Percentiles rank a stretch among this genome's conserved stretches.
These are phyloP conservation scores for Corella eumyota DNA, from an alignment of 23 tunicate genomes.

Conservation along the genomic window DNA sequence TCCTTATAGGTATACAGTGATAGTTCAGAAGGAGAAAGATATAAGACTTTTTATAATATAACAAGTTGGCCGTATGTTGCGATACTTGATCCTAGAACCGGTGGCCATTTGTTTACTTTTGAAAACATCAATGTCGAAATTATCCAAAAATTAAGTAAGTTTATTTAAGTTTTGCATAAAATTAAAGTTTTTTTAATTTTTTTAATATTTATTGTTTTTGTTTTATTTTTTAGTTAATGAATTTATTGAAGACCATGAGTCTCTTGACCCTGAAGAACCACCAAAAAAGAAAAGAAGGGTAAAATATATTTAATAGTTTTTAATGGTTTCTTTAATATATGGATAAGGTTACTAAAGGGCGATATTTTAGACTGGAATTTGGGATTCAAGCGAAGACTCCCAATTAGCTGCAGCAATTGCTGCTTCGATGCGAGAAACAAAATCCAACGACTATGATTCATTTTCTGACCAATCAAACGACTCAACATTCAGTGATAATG, in stretches of 20 bases:
- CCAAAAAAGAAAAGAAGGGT: conserved; percentile 31
- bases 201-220: not conserved
- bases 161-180: too few relatives aligned
- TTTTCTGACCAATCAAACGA: conserved; percentile 8
- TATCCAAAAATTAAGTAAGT: too few relatives aligned
- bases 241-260: conserved; percentile 56
- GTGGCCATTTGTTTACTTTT: conserved; percentile 32
- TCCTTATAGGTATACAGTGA: conserved; percentile 39
- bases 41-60: conserved; percentile 48
- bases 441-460: conserved; percentile 2
- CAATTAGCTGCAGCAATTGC: conserved; percentile 88
- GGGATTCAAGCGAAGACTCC: conserved; percentile 38
- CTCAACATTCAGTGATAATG: conserved; percentile 1
- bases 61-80: conserved; percentile 68
- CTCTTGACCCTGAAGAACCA: conserved; percentile 20
- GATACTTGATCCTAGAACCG: conserved; percentile 75
- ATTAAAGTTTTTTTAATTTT: too few relatives aligned
- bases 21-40: conserved; percentile 66
- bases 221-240: conserved; percentile 32
- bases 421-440: conserved; percentile 46
- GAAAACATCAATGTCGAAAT: conserved; percentile 7
- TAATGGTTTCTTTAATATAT: not conserved
- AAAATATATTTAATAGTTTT: not conserved
- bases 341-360: not conserved
- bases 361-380: conserved; percentile 10